phyloP scores from a whole-genome alignment of 92 coral and sea anemone species.

The Blastomussa wellsi region DNA sequence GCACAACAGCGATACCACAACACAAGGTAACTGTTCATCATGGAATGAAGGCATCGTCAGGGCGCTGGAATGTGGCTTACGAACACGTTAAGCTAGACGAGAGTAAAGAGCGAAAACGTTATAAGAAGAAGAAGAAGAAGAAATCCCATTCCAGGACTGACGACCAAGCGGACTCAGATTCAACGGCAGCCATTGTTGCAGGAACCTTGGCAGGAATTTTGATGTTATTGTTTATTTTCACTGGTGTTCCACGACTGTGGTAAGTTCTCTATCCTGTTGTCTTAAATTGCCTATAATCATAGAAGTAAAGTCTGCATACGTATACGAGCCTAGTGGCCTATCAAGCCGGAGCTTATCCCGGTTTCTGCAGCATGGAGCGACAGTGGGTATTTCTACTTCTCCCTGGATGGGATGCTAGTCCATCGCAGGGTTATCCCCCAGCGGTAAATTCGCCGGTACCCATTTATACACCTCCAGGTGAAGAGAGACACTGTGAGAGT shows the following conservation, averaged over 20 bases:
- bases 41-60: background rate
- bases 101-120: background rate
- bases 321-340: too few species aligned
- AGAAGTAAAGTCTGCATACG: background rate
- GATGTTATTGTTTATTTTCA: background rate
- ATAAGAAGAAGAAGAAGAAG: background rate
- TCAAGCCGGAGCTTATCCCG: slow-evolving; percentile 14
- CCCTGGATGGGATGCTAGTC: too few species aligned
- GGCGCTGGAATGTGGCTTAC: background rate
- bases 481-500: too few species aligned
- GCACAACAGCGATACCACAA: background rate
- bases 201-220: slow-evolving; percentile 3
- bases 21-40: background rate
- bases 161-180: background rate
- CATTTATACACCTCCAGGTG: too few species aligned
- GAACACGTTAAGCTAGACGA: background rate
- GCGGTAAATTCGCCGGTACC: too few species aligned
- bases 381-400: too few species aligned
- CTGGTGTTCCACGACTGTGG: background rate
- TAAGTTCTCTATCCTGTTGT: background rate
- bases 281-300: background rate
- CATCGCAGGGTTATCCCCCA: too few species aligned
- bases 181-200: background rate
- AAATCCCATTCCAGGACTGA: too few species aligned
- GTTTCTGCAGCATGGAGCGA: slow-evolving; percentile 47